These are phyloP conservation scores for Chelonus formosanus DNA, from an alignment of 2,888 invertebrate genomes.

Conservation along the genomic window DNA sequence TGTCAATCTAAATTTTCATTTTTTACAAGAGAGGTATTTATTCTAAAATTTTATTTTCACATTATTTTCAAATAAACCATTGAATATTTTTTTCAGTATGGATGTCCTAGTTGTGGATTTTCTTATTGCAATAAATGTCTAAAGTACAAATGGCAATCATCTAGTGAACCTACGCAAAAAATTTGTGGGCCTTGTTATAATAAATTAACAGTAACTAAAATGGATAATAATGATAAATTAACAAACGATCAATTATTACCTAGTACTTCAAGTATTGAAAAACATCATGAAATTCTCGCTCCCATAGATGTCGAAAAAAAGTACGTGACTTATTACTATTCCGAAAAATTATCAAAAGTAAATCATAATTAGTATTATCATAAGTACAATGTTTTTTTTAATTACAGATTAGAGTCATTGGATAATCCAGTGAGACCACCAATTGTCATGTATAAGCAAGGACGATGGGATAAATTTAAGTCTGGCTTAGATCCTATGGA, in stretches of 20 bases:
- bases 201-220: conserved; percentile 51
- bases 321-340: conserved; percentile 33
- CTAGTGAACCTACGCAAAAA: conserved; percentile 72
- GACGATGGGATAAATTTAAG: conserved; percentile 61
- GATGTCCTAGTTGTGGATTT: conserved; percentile 84
- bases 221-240: conserved; percentile 33
- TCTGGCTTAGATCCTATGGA: conserved; percentile 68
- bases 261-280: conserved; percentile 30
- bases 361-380: too few species aligned
- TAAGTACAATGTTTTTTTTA: background rate
- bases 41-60: conserved; percentile 6
- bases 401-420: conserved; percentile 66
- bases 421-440: conserved; percentile 70
- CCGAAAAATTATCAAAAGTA: too few species aligned
- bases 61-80: background rate
- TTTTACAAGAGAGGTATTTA: conserved; percentile 75
- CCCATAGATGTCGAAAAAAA: conserved; percentile 54
- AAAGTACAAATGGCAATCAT: conserved; percentile 74
- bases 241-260: conserved; percentile 35
- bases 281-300: conserved; percentile 38
- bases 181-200: conserved; percentile 72
- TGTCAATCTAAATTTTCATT: conserved; percentile 77
- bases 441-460: conserved; percentile 67
- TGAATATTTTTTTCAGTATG: conserved; percentile 70
- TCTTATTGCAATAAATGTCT: conserved; percentile 86